Evolutionary conservation across 2,888 invertebrate species (phyloP).

Genomic region (Polyploca ridens): DNA sequence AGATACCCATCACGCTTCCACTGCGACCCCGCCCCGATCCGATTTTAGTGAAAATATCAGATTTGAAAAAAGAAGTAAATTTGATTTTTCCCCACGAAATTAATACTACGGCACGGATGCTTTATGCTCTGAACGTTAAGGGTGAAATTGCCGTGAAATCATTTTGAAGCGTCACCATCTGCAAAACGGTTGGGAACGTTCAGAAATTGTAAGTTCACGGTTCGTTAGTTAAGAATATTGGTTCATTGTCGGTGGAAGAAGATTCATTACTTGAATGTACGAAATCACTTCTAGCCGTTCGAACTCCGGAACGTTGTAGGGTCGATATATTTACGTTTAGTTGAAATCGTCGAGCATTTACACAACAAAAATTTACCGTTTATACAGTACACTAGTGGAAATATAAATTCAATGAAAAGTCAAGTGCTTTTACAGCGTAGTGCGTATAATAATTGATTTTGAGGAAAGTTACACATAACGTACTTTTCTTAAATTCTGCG

Average conservation of each 20-base stretch:
- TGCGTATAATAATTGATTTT: too few species aligned
- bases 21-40: not conserved
- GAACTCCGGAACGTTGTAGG: not conserved
- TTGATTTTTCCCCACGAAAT: slow-evolving; percentile 41
- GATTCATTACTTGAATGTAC: slow-evolving; percentile 53
- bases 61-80: slow-evolving; percentile 31
- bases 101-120: slow-evolving; percentile 38
- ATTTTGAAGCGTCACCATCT: slow-evolving; percentile 71
- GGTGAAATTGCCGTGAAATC: slow-evolving; percentile 68
- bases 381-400: too few species aligned
- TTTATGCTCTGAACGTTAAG: slow-evolving; percentile 53
- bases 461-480: too few species aligned
- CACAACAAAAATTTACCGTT: not conserved
- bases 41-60: slow-evolving; percentile 16
- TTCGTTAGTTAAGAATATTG: slow-evolving; percentile 70
- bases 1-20: slow-evolving; percentile 2
- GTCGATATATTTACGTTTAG: not conserved
- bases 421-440: too few species aligned
- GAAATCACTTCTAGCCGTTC: slow-evolving; percentile 27
- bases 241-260: slow-evolving; percentile 59
- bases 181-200: slow-evolving; percentile 57
- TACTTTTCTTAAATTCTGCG: too few species aligned
- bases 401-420: too few species aligned
- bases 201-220: slow-evolving; percentile 65
- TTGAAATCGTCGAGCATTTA: not conserved